A percentile compares a stretch with the other conserved stretches of the same genome.
phyloP scores from a whole-genome alignment of 2,888 invertebrate genomes.

The Antitype chi region DNA sequence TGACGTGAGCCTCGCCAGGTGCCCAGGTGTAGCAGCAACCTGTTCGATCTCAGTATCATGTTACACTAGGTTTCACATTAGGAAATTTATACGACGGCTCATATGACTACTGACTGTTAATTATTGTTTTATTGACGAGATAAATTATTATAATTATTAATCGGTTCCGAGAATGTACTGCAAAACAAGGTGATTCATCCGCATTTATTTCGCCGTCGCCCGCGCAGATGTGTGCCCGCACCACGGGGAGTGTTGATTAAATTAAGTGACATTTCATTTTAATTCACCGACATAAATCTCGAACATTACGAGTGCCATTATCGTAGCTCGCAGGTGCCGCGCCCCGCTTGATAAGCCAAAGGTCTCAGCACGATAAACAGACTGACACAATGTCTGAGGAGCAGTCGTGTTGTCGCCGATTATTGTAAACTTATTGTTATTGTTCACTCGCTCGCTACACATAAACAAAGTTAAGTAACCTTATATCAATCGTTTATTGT shows the following conservation, averaged over 20 bases:
- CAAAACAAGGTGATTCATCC: conserved; percentile 89
- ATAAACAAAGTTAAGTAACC: conserved; percentile 58
- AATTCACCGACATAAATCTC: conserved; percentile 86
- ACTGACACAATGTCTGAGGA: conserved; percentile 77
- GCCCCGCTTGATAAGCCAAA: conserved; percentile 74
- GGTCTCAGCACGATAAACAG: conserved; percentile 77
- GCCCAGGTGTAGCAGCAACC: conserved; percentile 87
- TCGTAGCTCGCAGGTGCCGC: conserved; percentile 79
- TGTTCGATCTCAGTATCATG: conserved; percentile 82
- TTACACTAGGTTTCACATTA: conserved; percentile 90
- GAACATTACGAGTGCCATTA: conserved; percentile 82
- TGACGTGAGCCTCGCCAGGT: conserved; percentile 84
- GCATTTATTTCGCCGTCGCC: conserved; percentile 76
- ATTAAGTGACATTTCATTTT: conserved; percentile 89
- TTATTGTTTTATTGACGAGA: conserved; percentile 88
- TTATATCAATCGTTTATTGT: conserved; percentile 46
- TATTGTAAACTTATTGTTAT: conserved; percentile 60
- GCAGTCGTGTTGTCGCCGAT: conserved; percentile 61
- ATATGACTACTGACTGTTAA: conserved; percentile 88
- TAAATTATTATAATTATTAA: conserved; percentile 89
- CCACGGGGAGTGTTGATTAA: conserved; percentile 85
- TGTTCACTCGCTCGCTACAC: conserved; percentile 42
- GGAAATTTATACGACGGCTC: conserved; percentile 90
- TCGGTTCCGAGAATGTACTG: conserved; percentile 86
- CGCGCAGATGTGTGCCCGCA: conserved; percentile 79